Percentiles rank a stretch among this genome's conserved stretches.
Evolutionary conservation across 2,888 invertebrate species (phyloP).

Genomic region (Brenthis hecate): DNA sequence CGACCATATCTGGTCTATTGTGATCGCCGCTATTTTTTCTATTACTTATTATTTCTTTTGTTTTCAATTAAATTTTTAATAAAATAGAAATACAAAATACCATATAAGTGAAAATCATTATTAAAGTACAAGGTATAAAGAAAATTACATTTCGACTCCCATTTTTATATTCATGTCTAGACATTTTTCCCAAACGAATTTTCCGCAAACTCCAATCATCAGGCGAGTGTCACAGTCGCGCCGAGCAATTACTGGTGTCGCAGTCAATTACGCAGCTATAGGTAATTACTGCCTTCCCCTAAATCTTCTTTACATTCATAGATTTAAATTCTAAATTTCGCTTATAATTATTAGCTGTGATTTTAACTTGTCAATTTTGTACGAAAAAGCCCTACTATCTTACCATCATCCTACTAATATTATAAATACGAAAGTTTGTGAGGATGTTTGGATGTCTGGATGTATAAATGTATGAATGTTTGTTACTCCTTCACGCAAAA

Average conservation of each 20-base stretch:
- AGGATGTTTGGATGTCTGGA: too few relatives aligned
- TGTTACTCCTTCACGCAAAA: too few relatives aligned
- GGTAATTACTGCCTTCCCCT: constrained; percentile 18
- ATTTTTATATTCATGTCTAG: constrained; percentile 19
- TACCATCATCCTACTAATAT: too few relatives aligned
- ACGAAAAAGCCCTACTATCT: too few relatives aligned
- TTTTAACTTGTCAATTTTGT: not conserved
- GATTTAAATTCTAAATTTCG: constrained; percentile 14
- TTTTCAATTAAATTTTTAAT: too few relatives aligned
- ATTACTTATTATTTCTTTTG: too few relatives aligned
- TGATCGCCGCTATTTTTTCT: too few relatives aligned
- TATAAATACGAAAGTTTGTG: too few relatives aligned
- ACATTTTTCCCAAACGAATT: constrained; percentile 30
- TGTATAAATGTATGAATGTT: too few relatives aligned
- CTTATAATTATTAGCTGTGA: not conserved
- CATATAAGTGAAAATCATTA: too few relatives aligned
- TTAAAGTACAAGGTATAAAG: not conserved
- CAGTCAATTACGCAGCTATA: constrained; percentile 21
- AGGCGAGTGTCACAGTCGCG: constrained; percentile 39
- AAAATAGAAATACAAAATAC: too few relatives aligned
- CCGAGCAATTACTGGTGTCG: constrained; percentile 29
- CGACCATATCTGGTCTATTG: too few relatives aligned
- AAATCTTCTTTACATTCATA: constrained; percentile 18
- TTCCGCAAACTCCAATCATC: constrained; percentile 35
- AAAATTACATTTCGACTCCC: not conserved